Evolutionary conservation across 2,888 invertebrate species (phyloP).

Genomic region (Cancer borealis): DNA sequence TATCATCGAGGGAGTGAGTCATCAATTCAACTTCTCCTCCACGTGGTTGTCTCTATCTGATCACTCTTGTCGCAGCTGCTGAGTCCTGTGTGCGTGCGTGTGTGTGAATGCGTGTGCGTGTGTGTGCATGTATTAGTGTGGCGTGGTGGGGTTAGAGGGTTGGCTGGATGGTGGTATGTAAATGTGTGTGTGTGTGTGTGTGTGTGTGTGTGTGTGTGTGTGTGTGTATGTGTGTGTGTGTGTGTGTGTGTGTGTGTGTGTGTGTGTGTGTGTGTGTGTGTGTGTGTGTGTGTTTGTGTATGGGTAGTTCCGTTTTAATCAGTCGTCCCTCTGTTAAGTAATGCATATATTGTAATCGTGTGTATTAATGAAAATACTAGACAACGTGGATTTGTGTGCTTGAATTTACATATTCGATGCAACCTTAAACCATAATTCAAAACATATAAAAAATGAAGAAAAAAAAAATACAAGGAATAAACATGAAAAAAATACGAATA

Average conservation of each 20-base stretch:
- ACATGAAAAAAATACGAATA: no score
- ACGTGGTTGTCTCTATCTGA: constrained; percentile 25
- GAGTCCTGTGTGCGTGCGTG: not conserved
- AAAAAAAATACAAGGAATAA: no score
- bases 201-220: constrained; percentile 21
- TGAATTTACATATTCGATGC: no score
- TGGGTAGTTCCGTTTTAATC: not conserved
- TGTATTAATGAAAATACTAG: no score
- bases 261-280: constrained; percentile 20
- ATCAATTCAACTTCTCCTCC: not conserved
- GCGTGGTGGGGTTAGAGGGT: not conserved
- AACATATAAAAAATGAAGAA: no score
- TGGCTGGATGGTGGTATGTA: not conserved
- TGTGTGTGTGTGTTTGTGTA: not conserved
- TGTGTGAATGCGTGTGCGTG: constrained; percentile 2
- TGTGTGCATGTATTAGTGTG: not conserved
- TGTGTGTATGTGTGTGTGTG: constrained; percentile 11
- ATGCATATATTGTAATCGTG: no score
- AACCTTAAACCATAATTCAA: no score
- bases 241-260: constrained; percentile 20
- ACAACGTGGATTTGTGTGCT: no score
- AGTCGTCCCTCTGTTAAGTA: no score
- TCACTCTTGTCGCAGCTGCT: constrained; percentile 20
- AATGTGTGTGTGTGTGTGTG: not conserved
- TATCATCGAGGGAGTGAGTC: constrained; percentile 9